Evolutionary conservation across 1,140 invertebrate genomes (phyloP).

Genomic region (Aleiodes sp.): DNA sequence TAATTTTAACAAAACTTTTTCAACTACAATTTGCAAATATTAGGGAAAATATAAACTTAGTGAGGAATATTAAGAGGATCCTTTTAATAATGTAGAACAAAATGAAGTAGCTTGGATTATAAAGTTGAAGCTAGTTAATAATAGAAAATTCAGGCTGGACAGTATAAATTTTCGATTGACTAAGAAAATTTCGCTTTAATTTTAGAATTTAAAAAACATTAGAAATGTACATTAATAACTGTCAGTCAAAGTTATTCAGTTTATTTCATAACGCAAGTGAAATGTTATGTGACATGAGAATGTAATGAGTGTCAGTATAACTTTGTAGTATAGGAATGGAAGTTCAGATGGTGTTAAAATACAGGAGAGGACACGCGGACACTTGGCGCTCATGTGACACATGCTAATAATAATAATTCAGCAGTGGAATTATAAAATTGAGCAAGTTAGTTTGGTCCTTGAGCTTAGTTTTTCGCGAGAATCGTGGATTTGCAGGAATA

Average conservation of each 20-base stretch:
- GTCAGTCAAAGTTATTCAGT: too few species aligned
- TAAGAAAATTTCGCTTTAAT: too few species aligned
- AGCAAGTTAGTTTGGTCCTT: too few species aligned
- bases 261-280: too few species aligned
- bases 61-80: neutral
- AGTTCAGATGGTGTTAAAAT: neutral
- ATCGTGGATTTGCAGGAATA: too few species aligned
- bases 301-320: neutral
- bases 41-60: neutral
- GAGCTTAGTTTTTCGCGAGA: too few species aligned
- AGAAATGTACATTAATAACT: too few species aligned
- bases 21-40: constrained; percentile 27
- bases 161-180: too few species aligned
- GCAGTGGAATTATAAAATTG: too few species aligned
- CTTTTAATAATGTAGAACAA: neutral
- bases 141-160: neutral
- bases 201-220: too few species aligned
- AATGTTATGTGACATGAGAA: neutral
- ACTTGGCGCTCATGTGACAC: neutral
- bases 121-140: constrained; percentile 4
- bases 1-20: constrained; percentile 14
- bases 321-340: neutral
- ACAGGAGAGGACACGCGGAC: neutral
- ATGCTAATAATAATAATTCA: too few species aligned
- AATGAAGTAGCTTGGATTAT: neutral